phyloP scores from a whole-genome alignment of 1,140 invertebrate genomes.

The Drosophila pandora region DNA sequence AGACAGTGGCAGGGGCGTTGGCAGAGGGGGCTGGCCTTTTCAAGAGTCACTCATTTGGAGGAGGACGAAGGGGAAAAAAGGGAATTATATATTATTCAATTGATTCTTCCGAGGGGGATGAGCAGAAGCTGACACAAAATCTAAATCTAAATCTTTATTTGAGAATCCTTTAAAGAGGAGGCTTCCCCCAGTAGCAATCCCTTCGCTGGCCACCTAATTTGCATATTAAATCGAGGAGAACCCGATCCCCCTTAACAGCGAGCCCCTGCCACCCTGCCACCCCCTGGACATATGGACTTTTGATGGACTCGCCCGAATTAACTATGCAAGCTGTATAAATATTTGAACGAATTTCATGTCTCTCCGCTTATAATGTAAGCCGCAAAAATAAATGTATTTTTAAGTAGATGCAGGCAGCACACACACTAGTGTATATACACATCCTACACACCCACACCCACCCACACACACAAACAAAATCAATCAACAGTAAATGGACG shows the following conservation, averaged over 20 bases:
- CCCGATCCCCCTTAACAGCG: background rate
- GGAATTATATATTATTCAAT: background rate
- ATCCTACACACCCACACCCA: background rate
- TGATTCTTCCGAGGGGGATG: background rate
- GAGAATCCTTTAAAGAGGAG: background rate
- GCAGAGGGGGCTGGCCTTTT: background rate
- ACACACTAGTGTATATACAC: constrained; percentile 2
- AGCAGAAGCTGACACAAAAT: too few relatives aligned
- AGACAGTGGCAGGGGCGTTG: constrained; percentile 16
- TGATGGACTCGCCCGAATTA: constrained; percentile 76
- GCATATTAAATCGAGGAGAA: background rate
- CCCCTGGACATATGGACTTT: background rate
- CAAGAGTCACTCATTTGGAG: background rate
- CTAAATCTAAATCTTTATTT: too few relatives aligned
- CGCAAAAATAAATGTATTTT: constrained; percentile 65
- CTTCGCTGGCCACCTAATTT: background rate
- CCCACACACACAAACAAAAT: constrained; percentile 51
- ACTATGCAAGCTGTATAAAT: constrained; percentile 77
- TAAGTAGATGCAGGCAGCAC: constrained; percentile 68
- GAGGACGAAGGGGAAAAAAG: background rate
- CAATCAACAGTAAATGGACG: constrained; percentile 72
- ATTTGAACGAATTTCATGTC: constrained; percentile 50
- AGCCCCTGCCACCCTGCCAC: too few relatives aligned
- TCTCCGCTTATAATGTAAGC: constrained; percentile 22
- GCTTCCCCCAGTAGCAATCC: background rate